These are phyloP conservation scores for Drosophila lacteicornis DNA, from an alignment of 1,140 invertebrate genomes.

Conservation along the genomic window DNA sequence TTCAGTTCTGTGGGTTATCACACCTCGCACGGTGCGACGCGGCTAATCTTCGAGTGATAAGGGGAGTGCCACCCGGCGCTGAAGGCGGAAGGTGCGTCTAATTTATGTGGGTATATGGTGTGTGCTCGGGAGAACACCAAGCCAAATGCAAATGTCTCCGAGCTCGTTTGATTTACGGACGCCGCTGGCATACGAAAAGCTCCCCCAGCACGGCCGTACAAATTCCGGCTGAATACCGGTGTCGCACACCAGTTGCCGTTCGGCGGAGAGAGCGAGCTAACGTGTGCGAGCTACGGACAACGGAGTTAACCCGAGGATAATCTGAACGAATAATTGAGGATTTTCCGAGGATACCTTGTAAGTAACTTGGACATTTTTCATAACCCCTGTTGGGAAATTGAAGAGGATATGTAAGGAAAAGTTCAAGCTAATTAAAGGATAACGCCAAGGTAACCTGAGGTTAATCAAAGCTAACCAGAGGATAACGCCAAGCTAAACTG, in stretches of 20 bases:
- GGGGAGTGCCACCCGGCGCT: constrained; percentile 32
- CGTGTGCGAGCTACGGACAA: constrained; percentile 10
- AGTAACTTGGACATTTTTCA: background rate
- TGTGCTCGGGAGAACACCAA: background rate
- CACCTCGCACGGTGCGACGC: constrained; percentile 1
- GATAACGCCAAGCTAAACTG: too few species aligned
- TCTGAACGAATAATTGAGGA: background rate
- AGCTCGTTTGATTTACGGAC: constrained; percentile 35
- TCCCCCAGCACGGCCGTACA: constrained; percentile 22
- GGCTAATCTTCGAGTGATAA: constrained; percentile 47
- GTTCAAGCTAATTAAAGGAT: too few species aligned
- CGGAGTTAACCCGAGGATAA: background rate
- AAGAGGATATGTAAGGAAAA: too few species aligned
- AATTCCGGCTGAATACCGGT: constrained; percentile 32
- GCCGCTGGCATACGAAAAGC: constrained; percentile 43
- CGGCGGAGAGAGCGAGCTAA: constrained; percentile 21
- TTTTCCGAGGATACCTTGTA: background rate
- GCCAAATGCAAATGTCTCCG: constrained; percentile 39
- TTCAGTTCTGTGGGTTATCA: constrained; percentile 24
- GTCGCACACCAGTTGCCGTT: constrained; percentile 27
- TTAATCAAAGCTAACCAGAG: too few species aligned
- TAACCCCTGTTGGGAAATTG: too few species aligned
- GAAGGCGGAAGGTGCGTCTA: constrained; percentile 50
- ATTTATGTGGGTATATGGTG: constrained; percentile 40
- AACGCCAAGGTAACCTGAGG: too few species aligned